A percentile compares a stretch with the other conserved stretches of the same genome.
phyloP scores from a whole-genome alignment of 2,888 invertebrate genomes.

The Rhimphoctona megacephalus region DNA sequence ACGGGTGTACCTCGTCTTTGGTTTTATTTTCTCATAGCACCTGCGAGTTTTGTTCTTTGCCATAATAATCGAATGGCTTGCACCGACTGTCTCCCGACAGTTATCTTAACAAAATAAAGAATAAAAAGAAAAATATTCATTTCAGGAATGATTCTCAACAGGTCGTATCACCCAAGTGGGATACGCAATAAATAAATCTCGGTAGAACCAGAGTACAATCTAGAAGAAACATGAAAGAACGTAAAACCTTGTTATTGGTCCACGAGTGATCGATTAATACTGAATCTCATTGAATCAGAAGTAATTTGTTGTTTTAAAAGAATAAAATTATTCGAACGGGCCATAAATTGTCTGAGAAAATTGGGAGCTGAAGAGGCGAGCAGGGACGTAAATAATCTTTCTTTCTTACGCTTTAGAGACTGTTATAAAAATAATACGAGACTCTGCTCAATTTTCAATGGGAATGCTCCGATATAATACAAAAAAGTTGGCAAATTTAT shows the following conservation, averaged over 20 bases:
- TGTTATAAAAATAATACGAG: conserved; percentile 63
- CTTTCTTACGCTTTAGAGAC: conserved; percentile 2
- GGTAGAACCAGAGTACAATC: not conserved
- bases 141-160: conserved; percentile 25
- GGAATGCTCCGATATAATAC: conserved; percentile 58
- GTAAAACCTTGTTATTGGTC: conserved; percentile 41
- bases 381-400: conserved; percentile 53
- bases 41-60: conserved; percentile 5
- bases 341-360: not conserved
- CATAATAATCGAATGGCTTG: conserved; percentile 11
- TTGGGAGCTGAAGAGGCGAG: conserved; percentile 7
- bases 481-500: conserved; percentile 65
- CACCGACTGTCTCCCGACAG: not conserved
- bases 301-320: conserved; percentile 1
- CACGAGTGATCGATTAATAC: conserved; percentile 59
- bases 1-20: conserved; percentile 51
- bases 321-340: not conserved
- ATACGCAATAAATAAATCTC: conserved; percentile 8
- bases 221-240: not conserved
- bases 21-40: conserved; percentile 54
- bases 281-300: conserved; percentile 39
- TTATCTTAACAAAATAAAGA: not conserved
- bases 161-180: not conserved
- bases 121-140: not conserved
- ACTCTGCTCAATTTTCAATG: conserved; percentile 36